Evolutionary conservation across 1,140 invertebrate genomes (phyloP), one percentile per base, ranked within the genome.

Genomic region (Arctopsyche grandis): DNA sequence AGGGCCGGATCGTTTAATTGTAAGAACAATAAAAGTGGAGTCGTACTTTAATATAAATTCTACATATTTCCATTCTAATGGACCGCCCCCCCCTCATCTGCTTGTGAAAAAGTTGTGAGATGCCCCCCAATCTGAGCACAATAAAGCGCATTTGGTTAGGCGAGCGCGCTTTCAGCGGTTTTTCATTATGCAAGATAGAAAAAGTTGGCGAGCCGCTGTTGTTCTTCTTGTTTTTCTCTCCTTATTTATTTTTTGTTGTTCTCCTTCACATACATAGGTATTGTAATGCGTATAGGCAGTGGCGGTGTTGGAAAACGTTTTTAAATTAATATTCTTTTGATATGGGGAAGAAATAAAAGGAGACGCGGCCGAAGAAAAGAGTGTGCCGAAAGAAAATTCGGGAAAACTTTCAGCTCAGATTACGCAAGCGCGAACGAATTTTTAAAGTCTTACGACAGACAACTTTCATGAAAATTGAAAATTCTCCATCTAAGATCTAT

Each of bases 11-110:
- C 9, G 56, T 60, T 60, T 60, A 60, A 60, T 60, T 60, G 56
- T 19, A 21, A 60, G 56, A 21, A 60, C 56, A 60, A 60, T 60
- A 60, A 60, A 21, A 52, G 48, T 14, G 48, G 48, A n/a, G 56
- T 19, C 56, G 1, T 9, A 60, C 5, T 60, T 60, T 60, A 21
- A 60, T 19, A 60, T 60, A 19, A 19, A 60, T 60, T 60, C 56
- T 60, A 60, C 24, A 69, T 56, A 78, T 78, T 78, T 78, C 38
- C 43, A 78, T 78, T 66, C n/a, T 78, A 78, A 78, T 78, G 21
- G 60, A 38, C 29, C 7, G 3, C 1, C 29, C 29, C 29, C 29
- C 29, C 29, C 3, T 38, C 3, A 38, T 26, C 9, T 43, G 44
- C 48, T 26, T 5, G 19, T 19, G 63, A 22, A 70, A 66, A 78